These are phyloP conservation scores for Notamacropus eugenii DNA, from an alignment of 2,797 vertebrate genomes.

Conservation along the genomic window DNA sequence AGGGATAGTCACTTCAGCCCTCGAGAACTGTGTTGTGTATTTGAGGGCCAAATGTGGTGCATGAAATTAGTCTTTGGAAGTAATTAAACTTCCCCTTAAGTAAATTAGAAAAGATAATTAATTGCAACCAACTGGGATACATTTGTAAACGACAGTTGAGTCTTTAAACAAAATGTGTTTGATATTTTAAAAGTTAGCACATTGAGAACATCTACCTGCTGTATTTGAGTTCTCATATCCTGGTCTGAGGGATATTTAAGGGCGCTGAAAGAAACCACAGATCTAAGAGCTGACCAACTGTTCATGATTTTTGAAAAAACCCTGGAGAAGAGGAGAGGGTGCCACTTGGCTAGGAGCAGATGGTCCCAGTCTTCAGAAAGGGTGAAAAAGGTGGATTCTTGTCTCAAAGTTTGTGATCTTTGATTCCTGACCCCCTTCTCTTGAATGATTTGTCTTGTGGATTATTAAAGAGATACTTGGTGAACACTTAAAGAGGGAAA, in stretches of 20 bases:
- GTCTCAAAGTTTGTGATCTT: neutral
- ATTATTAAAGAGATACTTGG: neutral
- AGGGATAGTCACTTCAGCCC: neutral
- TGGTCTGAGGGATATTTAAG: neutral
- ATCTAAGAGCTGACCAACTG: neutral
- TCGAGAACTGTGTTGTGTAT: neutral
- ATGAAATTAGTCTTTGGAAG: conserved; percentile 1
- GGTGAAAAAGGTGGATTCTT: neutral
- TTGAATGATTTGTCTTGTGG: neutral
- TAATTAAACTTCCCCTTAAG: neutral
- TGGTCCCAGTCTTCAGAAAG: neutral
- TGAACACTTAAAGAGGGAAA: neutral
- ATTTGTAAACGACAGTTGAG: neutral
- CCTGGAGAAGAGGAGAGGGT: neutral
- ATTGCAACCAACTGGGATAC: neutral
- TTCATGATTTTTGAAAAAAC: neutral
- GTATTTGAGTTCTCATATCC: neutral
- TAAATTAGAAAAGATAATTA: conserved; percentile 13
- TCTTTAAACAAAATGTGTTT: neutral
- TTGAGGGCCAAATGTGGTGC: neutral
- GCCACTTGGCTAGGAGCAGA: neutral
- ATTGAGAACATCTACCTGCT: neutral
- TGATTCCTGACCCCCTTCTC: neutral
- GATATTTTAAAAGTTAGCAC: neutral
- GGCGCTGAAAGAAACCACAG: neutral